Percentiles rank a stretch among this genome's conserved stretches.
Evolutionary conservation across 2,113 vertebrate species (phyloP).

Genomic region (Struthidea cinerea): DNA sequence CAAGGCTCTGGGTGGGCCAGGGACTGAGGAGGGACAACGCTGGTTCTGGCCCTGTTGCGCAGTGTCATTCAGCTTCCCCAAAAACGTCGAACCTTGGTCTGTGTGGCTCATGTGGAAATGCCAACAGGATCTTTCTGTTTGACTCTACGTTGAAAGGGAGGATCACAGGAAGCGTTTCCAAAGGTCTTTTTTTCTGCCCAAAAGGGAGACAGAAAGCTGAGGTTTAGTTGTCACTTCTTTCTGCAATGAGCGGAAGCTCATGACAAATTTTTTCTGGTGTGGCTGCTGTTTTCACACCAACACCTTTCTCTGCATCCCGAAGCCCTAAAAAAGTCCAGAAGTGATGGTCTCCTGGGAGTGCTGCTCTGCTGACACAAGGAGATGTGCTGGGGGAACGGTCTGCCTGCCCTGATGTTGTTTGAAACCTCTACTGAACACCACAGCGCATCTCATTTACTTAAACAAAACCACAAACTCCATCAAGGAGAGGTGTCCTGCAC

Average conservation of each 20-base stretch:
- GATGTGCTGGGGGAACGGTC: rapidly evolving
- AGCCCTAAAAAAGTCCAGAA: not conserved
- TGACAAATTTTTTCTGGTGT: not conserved
- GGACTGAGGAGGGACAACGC: rapidly evolving
- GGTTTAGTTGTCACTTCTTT: not conserved
- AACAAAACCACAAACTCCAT: not conserved
- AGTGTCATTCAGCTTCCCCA: rapidly evolving
- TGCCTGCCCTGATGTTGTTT: not conserved
- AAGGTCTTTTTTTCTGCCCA: not conserved
- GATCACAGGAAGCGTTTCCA: not conserved
- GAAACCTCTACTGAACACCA: not conserved
- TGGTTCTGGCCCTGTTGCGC: not conserved
- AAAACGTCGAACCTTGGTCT: not conserved
- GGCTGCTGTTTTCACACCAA: not conserved
- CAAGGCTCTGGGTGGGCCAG: rapidly evolving
- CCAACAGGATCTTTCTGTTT: not conserved
- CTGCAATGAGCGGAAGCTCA: not conserved
- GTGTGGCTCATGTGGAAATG: not conserved
- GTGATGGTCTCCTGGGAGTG: rapidly evolving
- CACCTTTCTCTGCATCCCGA: not conserved
- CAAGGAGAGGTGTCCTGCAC: rapidly evolving
- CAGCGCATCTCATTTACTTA: not conserved
- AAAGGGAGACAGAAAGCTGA: not conserved
- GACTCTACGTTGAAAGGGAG: not conserved
- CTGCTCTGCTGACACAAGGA: not conserved